Percentiles rank a stretch among this genome's conserved stretches.
These are phyloP conservation scores for Microplitis deprimator DNA, from an alignment of 2,888 invertebrate genomes.

Conservation along the genomic window DNA sequence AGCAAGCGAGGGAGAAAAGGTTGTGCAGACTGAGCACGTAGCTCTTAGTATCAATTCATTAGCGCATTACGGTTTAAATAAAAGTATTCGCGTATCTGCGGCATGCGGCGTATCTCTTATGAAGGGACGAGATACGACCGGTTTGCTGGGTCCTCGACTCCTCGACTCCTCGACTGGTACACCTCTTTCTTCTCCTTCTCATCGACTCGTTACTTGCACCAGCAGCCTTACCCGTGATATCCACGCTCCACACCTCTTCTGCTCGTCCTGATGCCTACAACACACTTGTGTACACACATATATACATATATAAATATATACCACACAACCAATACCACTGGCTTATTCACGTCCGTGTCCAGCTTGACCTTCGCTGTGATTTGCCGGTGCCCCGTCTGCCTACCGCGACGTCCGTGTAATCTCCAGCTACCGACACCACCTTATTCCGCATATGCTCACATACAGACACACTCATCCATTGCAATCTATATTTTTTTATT, in stretches of 20 bases:
- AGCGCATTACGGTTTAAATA: constrained; percentile 65
- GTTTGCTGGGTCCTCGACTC: constrained; percentile 54
- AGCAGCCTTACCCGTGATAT: constrained; percentile 36
- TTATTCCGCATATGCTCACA: not conserved
- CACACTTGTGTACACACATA: not conserved
- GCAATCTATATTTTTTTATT: too few species aligned
- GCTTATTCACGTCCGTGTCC: constrained; percentile 20
- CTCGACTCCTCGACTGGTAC: constrained; percentile 49
- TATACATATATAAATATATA: not conserved
- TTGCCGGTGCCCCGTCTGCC: constrained; percentile 51
- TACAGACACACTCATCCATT: too few species aligned
- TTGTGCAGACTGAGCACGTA: constrained; percentile 31
- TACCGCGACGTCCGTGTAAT: not conserved
- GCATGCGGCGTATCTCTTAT: constrained; percentile 62
- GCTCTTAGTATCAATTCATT: constrained; percentile 67
- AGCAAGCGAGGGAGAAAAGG: not conserved
- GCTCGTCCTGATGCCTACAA: constrained; percentile 38
- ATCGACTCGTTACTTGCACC: constrained; percentile 41
- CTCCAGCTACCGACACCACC: not conserved
- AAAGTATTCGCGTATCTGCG: constrained; percentile 64
- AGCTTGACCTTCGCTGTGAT: constrained; percentile 61
- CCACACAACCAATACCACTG: not conserved
- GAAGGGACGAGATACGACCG: constrained; percentile 58
- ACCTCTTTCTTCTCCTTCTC: constrained; percentile 41
- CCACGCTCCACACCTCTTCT: constrained; percentile 36